Evolutionary conservation across 2,888 invertebrate species (phyloP).

Genomic region (Agrilus cyanescens): DNA sequence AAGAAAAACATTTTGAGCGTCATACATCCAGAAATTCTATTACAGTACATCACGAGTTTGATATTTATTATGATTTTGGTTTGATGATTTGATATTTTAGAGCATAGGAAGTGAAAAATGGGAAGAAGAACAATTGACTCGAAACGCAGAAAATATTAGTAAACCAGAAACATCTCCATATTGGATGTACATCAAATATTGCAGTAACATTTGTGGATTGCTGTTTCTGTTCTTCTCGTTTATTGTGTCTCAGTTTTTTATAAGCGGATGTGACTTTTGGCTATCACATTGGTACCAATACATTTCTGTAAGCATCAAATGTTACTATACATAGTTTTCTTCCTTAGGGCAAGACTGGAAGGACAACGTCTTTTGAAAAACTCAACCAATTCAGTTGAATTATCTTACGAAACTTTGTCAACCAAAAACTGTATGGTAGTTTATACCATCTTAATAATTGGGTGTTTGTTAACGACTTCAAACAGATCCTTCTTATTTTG

Average conservation of each 20-base stretch:
- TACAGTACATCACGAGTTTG: no score
- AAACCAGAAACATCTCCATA: slow-evolving; percentile 8
- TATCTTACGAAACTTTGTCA: no score
- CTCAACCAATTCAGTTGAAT: no score
- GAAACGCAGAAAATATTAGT: slow-evolving; percentile 16
- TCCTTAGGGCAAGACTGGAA: no score
- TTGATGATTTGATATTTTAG: no score
- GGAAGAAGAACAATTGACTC: slow-evolving; percentile 13
- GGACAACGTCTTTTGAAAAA: no score
- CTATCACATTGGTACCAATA: slow-evolving; percentile 15
- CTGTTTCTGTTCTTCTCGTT: slow-evolving; percentile 8
- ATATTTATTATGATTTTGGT: no score
- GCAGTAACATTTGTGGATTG: slow-evolving; percentile 13
- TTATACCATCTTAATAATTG: slow-evolving; percentile 29
- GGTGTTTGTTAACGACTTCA: slow-evolving; percentile 35
- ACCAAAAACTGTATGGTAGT: slow-evolving; percentile 24
- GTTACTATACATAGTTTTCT: no score
- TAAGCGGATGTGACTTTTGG: slow-evolving; percentile 16
- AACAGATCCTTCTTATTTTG: slow-evolving; percentile 47
- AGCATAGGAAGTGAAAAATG: slow-evolving; percentile 11
- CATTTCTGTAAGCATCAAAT: no score
- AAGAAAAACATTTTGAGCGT: slow-evolving; percentile 15
- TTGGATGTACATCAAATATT: slow-evolving; percentile 14
- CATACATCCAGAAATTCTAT: background rate
- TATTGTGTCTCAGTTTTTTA: slow-evolving; percentile 12